Conservation (phyloP, 2,888 invertebrate species). For the Cheilosia soror region DNA sequence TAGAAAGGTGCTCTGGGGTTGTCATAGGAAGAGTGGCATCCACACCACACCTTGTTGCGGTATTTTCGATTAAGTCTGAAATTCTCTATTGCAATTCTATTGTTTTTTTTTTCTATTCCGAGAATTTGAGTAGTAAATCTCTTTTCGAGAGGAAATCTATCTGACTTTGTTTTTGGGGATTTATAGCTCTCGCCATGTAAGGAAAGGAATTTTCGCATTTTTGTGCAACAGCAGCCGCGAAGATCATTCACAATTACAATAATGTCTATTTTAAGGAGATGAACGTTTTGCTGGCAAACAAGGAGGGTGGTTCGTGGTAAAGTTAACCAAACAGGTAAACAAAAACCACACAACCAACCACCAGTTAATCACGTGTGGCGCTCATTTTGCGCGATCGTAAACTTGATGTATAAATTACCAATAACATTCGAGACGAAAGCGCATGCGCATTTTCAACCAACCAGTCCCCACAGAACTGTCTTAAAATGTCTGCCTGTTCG, state of each 20-base stretch:
- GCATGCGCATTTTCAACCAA: slow-evolving; percentile 58
- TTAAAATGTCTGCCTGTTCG: slow-evolving; percentile 65
- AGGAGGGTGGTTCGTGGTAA: slow-evolving; percentile 36
- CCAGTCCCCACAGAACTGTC: slow-evolving; percentile 48
- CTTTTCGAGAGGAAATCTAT: slow-evolving; percentile 23
- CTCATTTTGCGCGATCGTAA: slow-evolving; percentile 50
- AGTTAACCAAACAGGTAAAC: slow-evolving; percentile 7
- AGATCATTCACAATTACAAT: slow-evolving; percentile 49
- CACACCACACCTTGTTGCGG: slow-evolving; percentile 65
- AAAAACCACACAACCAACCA: slow-evolving; percentile 37
- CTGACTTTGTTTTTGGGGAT: slow-evolving; percentile 5
- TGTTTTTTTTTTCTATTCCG: slow-evolving; percentile 13
- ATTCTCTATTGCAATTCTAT: slow-evolving; percentile 49
- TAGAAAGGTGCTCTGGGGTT: slow-evolving; percentile 58
- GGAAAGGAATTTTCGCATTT: slow-evolving; percentile 50
- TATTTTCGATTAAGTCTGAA: slow-evolving; percentile 20
- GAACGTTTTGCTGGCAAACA: not conserved
- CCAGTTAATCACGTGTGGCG: slow-evolving; percentile 64
- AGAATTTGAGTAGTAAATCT: not conserved
- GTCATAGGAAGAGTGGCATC: slow-evolving; percentile 35
- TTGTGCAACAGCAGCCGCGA: slow-evolving; percentile 24
- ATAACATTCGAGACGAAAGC: slow-evolving; percentile 72
- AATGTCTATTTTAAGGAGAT: slow-evolving; percentile 28
- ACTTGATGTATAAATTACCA: slow-evolving; percentile 73
- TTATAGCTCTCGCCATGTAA: slow-evolving; percentile 11